phyloP scores from a whole-genome alignment of 2,888 invertebrate genomes.

The Drosophila melanosoma region DNA sequence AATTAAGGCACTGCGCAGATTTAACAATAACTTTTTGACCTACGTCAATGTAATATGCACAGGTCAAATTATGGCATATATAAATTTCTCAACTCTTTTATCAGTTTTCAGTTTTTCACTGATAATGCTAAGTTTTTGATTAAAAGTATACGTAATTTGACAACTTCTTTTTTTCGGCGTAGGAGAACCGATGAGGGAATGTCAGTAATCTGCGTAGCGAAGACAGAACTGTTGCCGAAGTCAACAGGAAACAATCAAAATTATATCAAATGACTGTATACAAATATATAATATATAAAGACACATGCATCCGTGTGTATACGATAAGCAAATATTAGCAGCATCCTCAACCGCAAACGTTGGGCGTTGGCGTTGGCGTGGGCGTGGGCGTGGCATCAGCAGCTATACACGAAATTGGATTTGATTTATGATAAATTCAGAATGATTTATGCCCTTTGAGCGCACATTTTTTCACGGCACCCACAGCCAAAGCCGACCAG shows the following conservation, averaged over 20 bases:
- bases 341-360: conserved; percentile 10
- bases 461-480: conserved; percentile 56
- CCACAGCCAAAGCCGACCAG: conserved; percentile 66
- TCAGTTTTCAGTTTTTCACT: neutral
- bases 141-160: neutral
- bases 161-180: neutral
- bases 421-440: conserved; percentile 79
- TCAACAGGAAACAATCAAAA: conserved; percentile 77
- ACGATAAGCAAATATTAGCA: conserved; percentile 52
- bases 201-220: conserved; percentile 24
- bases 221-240: conserved; percentile 59
- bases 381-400: conserved; percentile 31
- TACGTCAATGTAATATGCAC: neutral
- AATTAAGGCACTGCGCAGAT: neutral
- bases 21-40: neutral
- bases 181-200: conserved; percentile 2
- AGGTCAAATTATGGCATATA: neutral
- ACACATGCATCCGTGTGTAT: neutral
- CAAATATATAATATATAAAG: neutral
- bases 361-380: conserved; percentile 8
- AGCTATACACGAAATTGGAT: conserved; percentile 66
- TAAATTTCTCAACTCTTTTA: neutral
- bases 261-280: conserved; percentile 67
- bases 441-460: conserved; percentile 78
- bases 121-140: neutral